phyloP scores from a whole-genome alignment of 2,113 vertebrate genomes.

The Myocastor coypus region DNA sequence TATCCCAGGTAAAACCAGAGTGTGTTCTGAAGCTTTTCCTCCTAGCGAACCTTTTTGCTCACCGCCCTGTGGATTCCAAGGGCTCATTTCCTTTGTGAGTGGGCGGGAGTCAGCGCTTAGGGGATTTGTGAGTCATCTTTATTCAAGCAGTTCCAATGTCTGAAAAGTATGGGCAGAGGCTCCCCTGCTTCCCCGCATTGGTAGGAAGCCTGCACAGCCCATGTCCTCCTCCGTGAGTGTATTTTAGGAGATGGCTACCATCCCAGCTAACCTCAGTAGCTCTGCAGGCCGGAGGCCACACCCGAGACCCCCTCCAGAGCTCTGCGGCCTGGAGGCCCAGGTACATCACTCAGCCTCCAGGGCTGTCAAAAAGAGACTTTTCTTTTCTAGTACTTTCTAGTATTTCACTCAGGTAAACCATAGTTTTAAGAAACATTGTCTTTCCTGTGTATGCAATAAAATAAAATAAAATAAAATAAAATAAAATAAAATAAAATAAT shows the following conservation, averaged over 20 bases:
- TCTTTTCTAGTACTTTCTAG: not conserved
- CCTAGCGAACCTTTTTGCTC: too few species aligned
- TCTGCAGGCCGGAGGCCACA: not conserved
- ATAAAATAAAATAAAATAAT: too few species aligned
- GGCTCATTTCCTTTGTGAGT: constrained; percentile 32
- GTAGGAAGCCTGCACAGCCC: not conserved
- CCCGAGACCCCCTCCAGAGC: not conserved
- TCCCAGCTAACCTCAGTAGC: not conserved
- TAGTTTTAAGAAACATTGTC: not conserved
- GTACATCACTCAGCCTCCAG: not conserved
- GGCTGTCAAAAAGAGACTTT: not conserved
- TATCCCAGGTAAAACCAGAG: not conserved
- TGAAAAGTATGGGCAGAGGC: constrained; percentile 44
- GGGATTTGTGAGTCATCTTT: constrained; percentile 15
- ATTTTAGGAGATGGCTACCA: not conserved
- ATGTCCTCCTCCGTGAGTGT: not conserved
- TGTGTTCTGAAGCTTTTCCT: not conserved
- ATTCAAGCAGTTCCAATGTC: constrained; percentile 34
- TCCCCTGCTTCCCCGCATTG: not conserved
- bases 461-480: too few species aligned
- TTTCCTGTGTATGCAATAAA: not conserved
- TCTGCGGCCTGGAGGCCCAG: not conserved
- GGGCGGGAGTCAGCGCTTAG: constrained; percentile 6
- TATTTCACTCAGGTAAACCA: not conserved
- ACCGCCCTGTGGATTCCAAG: too few species aligned